A percentile compares a stretch with the other conserved stretches of the same genome.
Conservation (phyloP, 2,113 vertebrate species). For the Procapra przewalskii region DNA sequence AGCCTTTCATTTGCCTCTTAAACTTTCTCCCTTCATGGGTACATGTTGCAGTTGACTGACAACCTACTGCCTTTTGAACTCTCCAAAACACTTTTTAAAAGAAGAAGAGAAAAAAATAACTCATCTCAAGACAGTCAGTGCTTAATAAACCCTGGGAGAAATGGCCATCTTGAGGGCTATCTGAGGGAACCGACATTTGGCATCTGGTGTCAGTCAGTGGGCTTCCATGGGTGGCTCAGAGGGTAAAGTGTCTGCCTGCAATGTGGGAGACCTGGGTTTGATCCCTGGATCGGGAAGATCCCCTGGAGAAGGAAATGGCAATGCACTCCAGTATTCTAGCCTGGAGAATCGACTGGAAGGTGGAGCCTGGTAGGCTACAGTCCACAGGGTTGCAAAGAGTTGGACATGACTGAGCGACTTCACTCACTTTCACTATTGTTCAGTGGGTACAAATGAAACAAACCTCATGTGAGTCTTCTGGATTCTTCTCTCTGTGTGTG, state of each 20-base stretch:
- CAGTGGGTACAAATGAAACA: background rate
- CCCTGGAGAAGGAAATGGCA: background rate
- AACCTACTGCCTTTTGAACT: background rate
- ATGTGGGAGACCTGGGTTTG: fast-evolving
- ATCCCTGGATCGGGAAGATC: background rate
- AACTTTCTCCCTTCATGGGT: background rate
- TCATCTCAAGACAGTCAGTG: background rate
- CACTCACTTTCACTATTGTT: background rate
- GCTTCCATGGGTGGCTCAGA: background rate
- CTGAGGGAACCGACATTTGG: background rate
- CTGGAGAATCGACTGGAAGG: background rate
- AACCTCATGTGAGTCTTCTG: background rate
- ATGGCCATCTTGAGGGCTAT: background rate
- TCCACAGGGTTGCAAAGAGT: background rate
- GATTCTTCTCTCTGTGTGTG: background rate
- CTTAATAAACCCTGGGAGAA: background rate
- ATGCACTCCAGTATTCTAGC: background rate
- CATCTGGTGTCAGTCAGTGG: background rate
- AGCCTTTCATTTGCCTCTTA: background rate
- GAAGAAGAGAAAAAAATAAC: background rate
- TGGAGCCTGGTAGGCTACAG: background rate
- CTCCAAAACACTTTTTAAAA: background rate
- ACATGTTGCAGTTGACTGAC: background rate
- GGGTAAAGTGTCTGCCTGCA: background rate
- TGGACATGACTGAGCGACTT: fast-evolving